These are phyloP conservation scores for Nixonia krombeini DNA, from an alignment of 1,140 invertebrate genomes.

Conservation along the genomic window DNA sequence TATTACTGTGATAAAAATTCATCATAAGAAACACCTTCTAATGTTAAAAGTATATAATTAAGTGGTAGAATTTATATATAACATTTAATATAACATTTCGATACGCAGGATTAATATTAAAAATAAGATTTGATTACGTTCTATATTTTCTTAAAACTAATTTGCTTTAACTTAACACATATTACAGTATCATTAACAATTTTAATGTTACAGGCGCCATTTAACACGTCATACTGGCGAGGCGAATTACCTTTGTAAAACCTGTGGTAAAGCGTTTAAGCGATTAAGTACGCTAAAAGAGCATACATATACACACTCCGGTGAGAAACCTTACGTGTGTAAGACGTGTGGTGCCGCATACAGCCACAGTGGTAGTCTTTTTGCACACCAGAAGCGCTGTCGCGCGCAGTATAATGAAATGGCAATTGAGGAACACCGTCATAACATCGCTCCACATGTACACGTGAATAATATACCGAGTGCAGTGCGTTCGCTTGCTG, in stretches of 20 bases:
- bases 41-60: too few relatives aligned
- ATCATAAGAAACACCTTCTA: too few relatives aligned
- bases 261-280: slow-evolving; percentile 78
- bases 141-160: too few relatives aligned
- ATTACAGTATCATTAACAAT: too few relatives aligned
- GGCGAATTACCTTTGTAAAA: slow-evolving; percentile 74
- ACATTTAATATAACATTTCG: too few relatives aligned
- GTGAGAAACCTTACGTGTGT: slow-evolving; percentile 74
- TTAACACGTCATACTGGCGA: slow-evolving; percentile 75
- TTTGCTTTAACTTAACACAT: too few relatives aligned
- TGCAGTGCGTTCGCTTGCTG: slow-evolving; percentile 64
- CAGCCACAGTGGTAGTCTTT: slow-evolving; percentile 69
- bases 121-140: too few relatives aligned
- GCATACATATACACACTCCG: slow-evolving; percentile 74
- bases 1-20: too few relatives aligned
- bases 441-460: slow-evolving; percentile 60
- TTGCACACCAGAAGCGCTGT: slow-evolving; percentile 71
- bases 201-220: slow-evolving; percentile 59
- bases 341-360: slow-evolving; percentile 73
- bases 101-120: too few relatives aligned
- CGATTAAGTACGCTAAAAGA: slow-evolving; percentile 74
- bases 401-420: slow-evolving; percentile 64
- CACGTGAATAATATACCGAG: slow-evolving; percentile 67
- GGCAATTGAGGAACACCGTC: slow-evolving; percentile 60
- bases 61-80: too few relatives aligned